Conservation (phyloP, 2,797 vertebrate species). For the Eremophila alpestris region DNA sequence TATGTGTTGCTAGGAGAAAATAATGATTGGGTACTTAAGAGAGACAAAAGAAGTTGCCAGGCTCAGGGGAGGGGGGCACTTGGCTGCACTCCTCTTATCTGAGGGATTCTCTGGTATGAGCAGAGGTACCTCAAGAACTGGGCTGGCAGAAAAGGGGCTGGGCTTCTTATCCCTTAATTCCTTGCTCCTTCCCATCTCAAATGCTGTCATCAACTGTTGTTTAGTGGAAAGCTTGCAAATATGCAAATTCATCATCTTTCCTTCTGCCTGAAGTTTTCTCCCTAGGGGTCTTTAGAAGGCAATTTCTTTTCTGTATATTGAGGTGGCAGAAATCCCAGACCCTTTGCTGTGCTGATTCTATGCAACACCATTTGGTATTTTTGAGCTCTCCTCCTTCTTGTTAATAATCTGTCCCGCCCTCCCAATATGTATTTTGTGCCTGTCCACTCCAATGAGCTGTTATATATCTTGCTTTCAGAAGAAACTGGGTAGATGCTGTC, state of each 20-base stretch:
- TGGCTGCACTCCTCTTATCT: neutral
- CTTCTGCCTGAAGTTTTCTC: neutral
- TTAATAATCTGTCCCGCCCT: neutral
- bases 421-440: neutral
- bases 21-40: neutral
- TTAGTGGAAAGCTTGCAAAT: constrained; percentile 13
- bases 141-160: neutral
- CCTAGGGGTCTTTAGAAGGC: constrained; percentile 9
- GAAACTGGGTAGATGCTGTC: neutral
- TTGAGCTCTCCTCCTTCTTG: neutral
- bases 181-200: neutral
- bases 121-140: neutral
- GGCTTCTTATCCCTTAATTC: constrained; percentile 7
- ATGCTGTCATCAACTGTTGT: neutral
- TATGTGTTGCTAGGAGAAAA: neutral
- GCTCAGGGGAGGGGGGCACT: neutral
- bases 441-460: neutral
- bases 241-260: neutral
- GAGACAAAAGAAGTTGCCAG: neutral
- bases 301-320: neutral
- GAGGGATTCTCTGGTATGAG: neutral
- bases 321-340: neutral
- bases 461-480: neutral
- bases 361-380: neutral
- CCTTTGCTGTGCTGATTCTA: neutral